phyloP scores from a whole-genome alignment of 2,113 vertebrate species.

The Epinephelus lanceolatus region DNA sequence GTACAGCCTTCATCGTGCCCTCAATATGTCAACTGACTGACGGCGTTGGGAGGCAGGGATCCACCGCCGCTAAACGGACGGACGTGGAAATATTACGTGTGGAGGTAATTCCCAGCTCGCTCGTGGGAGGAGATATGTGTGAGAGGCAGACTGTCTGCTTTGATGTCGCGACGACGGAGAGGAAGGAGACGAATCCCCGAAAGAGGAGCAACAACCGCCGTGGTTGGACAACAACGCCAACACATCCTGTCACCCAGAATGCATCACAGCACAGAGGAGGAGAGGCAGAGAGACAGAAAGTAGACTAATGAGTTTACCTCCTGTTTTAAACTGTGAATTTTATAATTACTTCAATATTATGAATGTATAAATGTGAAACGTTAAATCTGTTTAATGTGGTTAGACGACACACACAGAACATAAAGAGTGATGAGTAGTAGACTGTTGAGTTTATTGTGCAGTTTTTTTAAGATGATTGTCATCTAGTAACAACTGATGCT shows the following conservation, averaged over 20 bases:
- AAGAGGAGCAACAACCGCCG: not conserved
- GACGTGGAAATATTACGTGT: not conserved
- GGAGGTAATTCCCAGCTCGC: constrained; percentile 22
- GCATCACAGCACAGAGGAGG: constrained; percentile 15
- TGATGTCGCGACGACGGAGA: constrained; percentile 5
- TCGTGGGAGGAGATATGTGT: not conserved
- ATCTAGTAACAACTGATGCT: too few relatives aligned
- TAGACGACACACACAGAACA: not conserved
- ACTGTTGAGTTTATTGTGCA: not conserved
- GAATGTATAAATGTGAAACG: not conserved
- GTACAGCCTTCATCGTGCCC: constrained; percentile 33
- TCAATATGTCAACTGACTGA: constrained; percentile 47
- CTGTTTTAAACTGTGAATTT: not conserved
- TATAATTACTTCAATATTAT: not conserved
- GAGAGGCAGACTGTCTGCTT: constrained; percentile 10
- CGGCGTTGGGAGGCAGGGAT: constrained; percentile 6
- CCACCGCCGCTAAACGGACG: constrained; percentile 25
- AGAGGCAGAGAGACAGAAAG: not conserved
- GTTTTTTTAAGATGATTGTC: too few relatives aligned
- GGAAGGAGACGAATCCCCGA: constrained; percentile 11
- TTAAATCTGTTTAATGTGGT: not conserved
- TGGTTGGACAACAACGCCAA: not conserved
- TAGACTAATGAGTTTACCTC: not conserved
- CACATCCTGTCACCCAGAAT: constrained; percentile 20
- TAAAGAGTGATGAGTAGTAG: not conserved